Evolutionary conservation across 1,140 invertebrate species (phyloP), one percentile per base, ranked within the genome.

Genomic region (Gryllus bimaculatus): DNA sequence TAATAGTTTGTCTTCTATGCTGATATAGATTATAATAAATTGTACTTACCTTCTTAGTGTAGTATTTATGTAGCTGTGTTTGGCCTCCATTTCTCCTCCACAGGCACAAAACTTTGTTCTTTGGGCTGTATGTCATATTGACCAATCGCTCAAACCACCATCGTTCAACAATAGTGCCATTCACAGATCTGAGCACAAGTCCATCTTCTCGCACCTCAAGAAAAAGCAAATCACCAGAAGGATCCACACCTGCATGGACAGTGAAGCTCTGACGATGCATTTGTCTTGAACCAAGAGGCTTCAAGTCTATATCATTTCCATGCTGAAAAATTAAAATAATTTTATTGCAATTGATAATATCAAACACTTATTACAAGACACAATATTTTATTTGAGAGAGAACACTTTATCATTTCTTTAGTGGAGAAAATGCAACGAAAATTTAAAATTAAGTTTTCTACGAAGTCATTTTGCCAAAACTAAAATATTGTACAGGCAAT

Each of bases 131-230:
- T 0, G 98, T 99, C 96, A 99, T 99, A 84, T 99, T 99, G 13
- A 99, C 97, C 39, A 99, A 88, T 78, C 97, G 89, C 85, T 99
- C 98, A 88, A 97, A 99, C 97, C 98, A 99, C 97, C 98, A 99
- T 85, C 94, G 89, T 85, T 99, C 98, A 76, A 98, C 93, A 82
- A 99, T 99, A 8, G 96, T 93, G 85, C 98, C 96, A 84, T 93
- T 95, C 15, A 96, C 93, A 74, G 96, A 96, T 79, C 98, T 89
- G 78, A 99, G 86, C 18, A 99, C 94, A 47, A 99, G 90, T 13
- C 98, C 98, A 86, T 99, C 98, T 85, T 99, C 97, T 83, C 97
- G 93, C 20, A 99, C 97, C 88, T 99, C 98, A 90, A 99, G 92
- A 86, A 99, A 99, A 21, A 98, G 90, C 84, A 99, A 90, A 79